phyloP scores from a whole-genome alignment of 2,797 vertebrate species.

The Limosa lapponica region DNA sequence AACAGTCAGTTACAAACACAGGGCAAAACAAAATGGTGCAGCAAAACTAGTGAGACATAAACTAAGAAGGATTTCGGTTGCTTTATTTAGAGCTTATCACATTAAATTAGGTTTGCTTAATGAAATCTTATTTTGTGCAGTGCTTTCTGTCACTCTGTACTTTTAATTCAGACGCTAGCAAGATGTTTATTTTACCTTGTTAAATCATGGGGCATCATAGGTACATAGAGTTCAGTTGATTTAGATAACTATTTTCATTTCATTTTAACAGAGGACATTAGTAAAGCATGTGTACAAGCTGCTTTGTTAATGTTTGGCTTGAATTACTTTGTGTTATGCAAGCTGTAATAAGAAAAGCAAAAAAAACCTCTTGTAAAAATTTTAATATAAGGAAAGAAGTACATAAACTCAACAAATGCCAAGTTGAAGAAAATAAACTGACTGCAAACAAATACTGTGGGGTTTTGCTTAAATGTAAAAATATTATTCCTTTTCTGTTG shows the following conservation, averaged over 20 bases:
- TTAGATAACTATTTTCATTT: background rate
- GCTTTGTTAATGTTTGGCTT: background rate
- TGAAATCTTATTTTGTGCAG: background rate
- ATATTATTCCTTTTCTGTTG: background rate
- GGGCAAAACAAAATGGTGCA: slow-evolving; percentile 37
- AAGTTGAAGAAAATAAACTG: background rate
- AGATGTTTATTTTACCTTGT: background rate
- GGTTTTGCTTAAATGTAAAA: background rate
- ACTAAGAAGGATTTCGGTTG: background rate
- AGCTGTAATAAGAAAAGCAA: background rate
- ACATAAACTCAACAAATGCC: background rate
- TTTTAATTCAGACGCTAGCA: background rate
- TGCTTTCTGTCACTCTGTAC: background rate
- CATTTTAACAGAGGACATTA: background rate
- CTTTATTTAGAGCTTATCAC: background rate
- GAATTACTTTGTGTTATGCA: background rate
- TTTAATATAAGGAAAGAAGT: background rate
- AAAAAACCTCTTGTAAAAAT: background rate
- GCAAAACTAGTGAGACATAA: background rate
- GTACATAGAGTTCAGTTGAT: background rate
- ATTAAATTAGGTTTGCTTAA: background rate
- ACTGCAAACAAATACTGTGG: background rate
- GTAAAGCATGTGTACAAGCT: background rate
- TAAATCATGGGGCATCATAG: background rate
- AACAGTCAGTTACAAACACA: background rate